A percentile compares a stretch with the other conserved stretches of the same genome.
Conservation (phyloP, 2,888 invertebrate genomes). For the Drosophila borealis region DNA sequence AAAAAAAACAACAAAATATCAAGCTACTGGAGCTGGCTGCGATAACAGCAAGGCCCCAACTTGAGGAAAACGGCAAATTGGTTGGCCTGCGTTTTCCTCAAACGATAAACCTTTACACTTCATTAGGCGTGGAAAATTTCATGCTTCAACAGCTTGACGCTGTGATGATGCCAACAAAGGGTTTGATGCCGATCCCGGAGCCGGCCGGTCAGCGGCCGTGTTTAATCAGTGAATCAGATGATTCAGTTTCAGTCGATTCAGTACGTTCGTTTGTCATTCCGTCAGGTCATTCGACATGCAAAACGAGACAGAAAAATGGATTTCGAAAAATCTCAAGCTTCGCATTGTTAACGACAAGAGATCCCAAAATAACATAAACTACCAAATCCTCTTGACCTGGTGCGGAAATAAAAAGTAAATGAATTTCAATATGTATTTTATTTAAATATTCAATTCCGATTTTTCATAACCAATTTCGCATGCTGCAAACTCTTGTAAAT, state of each 20-base stretch:
- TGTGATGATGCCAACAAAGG: constrained; percentile 66
- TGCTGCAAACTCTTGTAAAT: background rate
- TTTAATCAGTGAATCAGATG: constrained; percentile 77
- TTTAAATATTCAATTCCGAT: no score
- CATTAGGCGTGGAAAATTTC: constrained; percentile 76
- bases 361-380: constrained; percentile 8
- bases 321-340: background rate
- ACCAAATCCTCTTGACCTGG: no score
- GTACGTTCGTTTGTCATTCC: constrained; percentile 61
- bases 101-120: constrained; percentile 79
- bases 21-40: constrained; percentile 19
- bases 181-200: constrained; percentile 51
- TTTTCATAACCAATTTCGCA: background rate
- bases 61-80: constrained; percentile 23
- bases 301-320: constrained; percentile 30
- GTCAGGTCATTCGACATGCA: constrained; percentile 50
- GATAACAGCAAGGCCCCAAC: constrained; percentile 15
- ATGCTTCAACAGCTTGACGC: constrained; percentile 74
- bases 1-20: constrained; percentile 31
- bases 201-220: constrained; percentile 42
- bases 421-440: background rate
- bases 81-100: constrained; percentile 57
- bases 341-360: constrained; percentile 5
- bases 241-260: constrained; percentile 67
- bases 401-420: background rate